Percentiles rank a stretch among this genome's conserved stretches.
These are phyloP conservation scores for Ictalurus punctatus DNA, from an alignment of 2,113 vertebrate species.

Conservation along the genomic window DNA sequence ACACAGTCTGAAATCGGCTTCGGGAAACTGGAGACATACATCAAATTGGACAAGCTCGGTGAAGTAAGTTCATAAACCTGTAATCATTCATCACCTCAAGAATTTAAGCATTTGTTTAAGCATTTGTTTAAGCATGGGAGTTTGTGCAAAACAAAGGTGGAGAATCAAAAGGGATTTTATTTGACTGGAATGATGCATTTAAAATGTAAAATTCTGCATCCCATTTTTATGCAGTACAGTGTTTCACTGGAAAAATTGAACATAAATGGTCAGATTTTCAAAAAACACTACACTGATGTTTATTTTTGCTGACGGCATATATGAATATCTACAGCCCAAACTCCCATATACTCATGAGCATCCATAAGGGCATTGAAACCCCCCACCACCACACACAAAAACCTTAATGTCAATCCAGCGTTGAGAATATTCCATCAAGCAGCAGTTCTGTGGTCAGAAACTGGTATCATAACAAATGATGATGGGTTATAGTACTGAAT, in stretches of 20 bases:
- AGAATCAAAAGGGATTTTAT: background rate
- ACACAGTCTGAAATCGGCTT: slow-evolving; percentile 79
- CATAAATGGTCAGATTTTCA: background rate
- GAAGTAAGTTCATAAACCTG: slow-evolving; percentile 66
- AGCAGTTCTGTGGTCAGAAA: background rate
- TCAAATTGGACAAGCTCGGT: slow-evolving; percentile 79
- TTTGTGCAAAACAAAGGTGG: background rate
- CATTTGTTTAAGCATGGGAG: no score
- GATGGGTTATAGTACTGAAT: background rate
- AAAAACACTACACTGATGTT: background rate
- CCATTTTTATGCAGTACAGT: background rate
- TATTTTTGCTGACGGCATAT: background rate
- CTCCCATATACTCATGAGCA: background rate
- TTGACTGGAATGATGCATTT: background rate
- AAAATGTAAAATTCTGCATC: background rate
- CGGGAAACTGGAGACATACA: slow-evolving; percentile 79
- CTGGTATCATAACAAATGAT: background rate
- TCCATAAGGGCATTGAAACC: background rate
- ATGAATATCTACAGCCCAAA: background rate
- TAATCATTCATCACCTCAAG: background rate
- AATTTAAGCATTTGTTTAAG: background rate
- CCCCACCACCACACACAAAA: no score
- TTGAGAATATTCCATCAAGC: background rate
- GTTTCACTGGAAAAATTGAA: no score
- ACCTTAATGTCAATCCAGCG: background rate